Evolutionary conservation across 2,888 invertebrate species (phyloP).

Genomic region (Odontocerum albicorne): DNA sequence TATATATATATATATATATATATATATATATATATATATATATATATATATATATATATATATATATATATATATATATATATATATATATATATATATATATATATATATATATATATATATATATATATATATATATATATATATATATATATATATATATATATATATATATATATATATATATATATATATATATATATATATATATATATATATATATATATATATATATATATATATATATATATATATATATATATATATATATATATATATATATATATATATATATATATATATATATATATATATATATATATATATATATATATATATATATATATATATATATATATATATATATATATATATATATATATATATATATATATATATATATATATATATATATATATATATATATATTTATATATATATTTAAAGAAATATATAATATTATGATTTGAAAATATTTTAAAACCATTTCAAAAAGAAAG

Average conservation of each 20-base stretch:
- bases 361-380: background rate
- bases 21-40: background rate
- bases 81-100: background rate
- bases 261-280: background rate
- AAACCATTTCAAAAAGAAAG: no score
- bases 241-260: background rate
- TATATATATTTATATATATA: slow-evolving; percentile 6
- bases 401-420: background rate
- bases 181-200: background rate
- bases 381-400: background rate
- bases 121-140: background rate
- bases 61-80: background rate
- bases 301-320: background rate
- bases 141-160: background rate
- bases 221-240: background rate
- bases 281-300: background rate
- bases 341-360: background rate
- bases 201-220: background rate
- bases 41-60: background rate
- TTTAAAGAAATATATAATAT: slow-evolving; percentile 1
- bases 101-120: background rate
- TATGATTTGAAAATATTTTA: no score
- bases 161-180: background rate
- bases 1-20: background rate
- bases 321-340: background rate